Conservation (phyloP, 1,140 invertebrate species). For the Drosophila albomicans region DNA sequence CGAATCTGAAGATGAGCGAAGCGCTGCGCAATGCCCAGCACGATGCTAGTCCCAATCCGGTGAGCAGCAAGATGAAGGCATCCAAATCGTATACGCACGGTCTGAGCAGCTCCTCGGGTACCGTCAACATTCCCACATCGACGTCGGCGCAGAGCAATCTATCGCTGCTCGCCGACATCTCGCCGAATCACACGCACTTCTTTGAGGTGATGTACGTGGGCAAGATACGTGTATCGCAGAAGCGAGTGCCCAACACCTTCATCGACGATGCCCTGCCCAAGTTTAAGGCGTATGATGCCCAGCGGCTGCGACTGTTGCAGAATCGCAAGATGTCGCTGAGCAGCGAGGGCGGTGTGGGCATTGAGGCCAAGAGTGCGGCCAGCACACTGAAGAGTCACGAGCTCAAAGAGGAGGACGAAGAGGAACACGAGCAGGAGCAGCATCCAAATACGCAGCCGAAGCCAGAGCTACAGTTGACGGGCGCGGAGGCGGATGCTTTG, state of each 20-base stretch:
- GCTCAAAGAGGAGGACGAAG: slow-evolving; percentile 77
- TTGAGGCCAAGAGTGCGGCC: slow-evolving; percentile 56
- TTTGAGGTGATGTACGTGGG: slow-evolving; percentile 95
- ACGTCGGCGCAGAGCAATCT: slow-evolving; percentile 81
- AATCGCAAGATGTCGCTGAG: slow-evolving; percentile 81
- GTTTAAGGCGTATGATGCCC: slow-evolving; percentile 92
- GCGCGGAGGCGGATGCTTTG: slow-evolving; percentile 55
- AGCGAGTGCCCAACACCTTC: slow-evolving; percentile 93
- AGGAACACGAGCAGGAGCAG: slow-evolving; percentile 55
- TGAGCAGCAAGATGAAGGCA: slow-evolving; percentile 81
- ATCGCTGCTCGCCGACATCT: slow-evolving; percentile 91
- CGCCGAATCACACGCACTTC: slow-evolving; percentile 93
- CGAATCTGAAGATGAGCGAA: slow-evolving; percentile 80
- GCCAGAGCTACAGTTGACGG: slow-evolving; percentile 57
- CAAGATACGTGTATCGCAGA: slow-evolving; percentile 93
- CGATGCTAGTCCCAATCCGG: slow-evolving; percentile 80
- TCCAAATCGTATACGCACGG: slow-evolving; percentile 84
- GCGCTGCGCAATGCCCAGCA: slow-evolving; percentile 78
- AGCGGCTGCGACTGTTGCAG: slow-evolving; percentile 87
- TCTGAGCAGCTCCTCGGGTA: slow-evolving; percentile 80
- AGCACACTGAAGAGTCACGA: slow-evolving; percentile 66
- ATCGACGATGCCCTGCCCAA: slow-evolving; percentile 96
- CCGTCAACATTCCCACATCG: slow-evolving; percentile 81
- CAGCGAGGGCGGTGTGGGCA: slow-evolving; percentile 70
- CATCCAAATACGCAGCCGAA: slow-evolving; percentile 54